Evolutionary conservation across 2,888 invertebrate species (phyloP), one percentile per base, ranked within the genome.

Genomic region (Campaea margaritaria): DNA sequence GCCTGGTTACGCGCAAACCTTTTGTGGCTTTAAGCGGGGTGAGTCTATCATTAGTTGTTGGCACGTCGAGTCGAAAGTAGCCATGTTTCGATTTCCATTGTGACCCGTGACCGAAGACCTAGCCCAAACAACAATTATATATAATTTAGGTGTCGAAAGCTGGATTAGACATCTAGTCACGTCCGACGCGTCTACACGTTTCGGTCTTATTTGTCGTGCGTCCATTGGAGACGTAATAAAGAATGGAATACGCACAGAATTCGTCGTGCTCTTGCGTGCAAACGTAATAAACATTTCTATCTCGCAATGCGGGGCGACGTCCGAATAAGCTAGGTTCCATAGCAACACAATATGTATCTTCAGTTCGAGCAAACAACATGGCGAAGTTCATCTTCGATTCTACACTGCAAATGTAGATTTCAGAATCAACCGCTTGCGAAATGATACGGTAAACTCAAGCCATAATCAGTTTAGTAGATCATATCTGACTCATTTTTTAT

Each of bases 101-200:
- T n/a, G 59, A 60, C 62, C 51, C 14, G 44, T 31, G 50, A 41
- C 55, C 41, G 58, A 61, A 59, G 57, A 62, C 57, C 52, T 54
- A 63, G 45, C 44, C 62, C 47, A 52, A 63, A 53, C 38, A 41
- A 41, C 60, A 57, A 60, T 64, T 52, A 55, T 47, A 55, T 47
- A 57, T 62, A 58, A 64, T 64, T 62, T 58, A 38, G 52, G 51
- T 53, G 38, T 45, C 54, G 44, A 58, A 49, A 11, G 43, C 16
- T 34, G 54, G 46, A 62, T 67, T 63, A 46, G 50, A 44, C 55
- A 61, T 59, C 69, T 10, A 62, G 67, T 65, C 67, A 67, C 69
- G 67, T 62, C 34, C 53, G 50, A 15, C 56, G 47, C 31, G 57
- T 55, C 56, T 56, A 36, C 60, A 62, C 57, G 62, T 61, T 39